phyloP scores from a whole-genome alignment of 2,797 vertebrate species.

The Artibeus jamaicensis region DNA sequence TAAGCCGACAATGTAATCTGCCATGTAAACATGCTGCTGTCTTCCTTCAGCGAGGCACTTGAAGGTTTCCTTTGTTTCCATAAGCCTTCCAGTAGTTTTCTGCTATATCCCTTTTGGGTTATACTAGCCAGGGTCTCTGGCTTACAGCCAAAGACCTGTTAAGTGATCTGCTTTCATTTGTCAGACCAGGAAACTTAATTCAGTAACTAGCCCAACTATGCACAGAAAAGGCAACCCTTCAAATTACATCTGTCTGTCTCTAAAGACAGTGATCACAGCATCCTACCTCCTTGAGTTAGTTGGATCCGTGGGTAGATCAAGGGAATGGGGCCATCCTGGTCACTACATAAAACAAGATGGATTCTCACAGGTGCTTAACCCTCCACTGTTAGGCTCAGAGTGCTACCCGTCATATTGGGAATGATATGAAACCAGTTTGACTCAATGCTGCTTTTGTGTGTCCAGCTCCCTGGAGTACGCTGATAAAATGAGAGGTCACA shows the following conservation, averaged over 20 bases:
- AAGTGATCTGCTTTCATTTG: background rate
- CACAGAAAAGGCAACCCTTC: background rate
- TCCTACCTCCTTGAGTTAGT: background rate
- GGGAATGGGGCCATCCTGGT: background rate
- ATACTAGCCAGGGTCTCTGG: background rate
- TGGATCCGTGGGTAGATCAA: background rate
- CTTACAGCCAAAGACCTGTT: background rate
- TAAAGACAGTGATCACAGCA: background rate
- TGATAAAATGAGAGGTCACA: background rate
- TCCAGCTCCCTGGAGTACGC: background rate
- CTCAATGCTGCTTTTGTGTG: background rate
- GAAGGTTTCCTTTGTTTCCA: background rate
- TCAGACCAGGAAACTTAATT: background rate
- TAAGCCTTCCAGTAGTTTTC: background rate
- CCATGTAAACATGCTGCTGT: background rate
- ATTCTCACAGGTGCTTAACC: background rate
- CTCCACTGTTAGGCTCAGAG: background rate
- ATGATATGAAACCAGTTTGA: background rate
- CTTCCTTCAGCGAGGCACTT: background rate
- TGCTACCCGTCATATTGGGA: accelerated
- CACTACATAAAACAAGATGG: background rate
- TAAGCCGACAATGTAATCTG: background rate
- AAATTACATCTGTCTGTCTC: background rate
- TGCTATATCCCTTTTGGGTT: background rate
- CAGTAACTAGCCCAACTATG: background rate